phyloP scores from a whole-genome alignment of 2,113 vertebrate species.

The Gila orcuttii region DNA sequence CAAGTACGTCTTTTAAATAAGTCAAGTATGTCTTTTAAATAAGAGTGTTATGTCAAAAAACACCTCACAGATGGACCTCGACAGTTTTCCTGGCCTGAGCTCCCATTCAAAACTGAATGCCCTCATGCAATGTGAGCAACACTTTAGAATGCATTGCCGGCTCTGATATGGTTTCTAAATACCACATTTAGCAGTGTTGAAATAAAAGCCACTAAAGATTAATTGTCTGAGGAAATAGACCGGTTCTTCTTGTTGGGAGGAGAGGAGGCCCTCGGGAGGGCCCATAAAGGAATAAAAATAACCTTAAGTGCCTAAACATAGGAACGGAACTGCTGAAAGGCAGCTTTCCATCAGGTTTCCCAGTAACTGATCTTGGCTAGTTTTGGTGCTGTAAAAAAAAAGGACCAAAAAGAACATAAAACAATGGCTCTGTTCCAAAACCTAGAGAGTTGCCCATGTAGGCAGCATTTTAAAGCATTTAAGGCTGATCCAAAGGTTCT shows the following conservation, averaged over 20 bases:
- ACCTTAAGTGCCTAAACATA: constrained; percentile 35
- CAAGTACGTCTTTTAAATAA: constrained; percentile 13
- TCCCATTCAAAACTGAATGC: background rate
- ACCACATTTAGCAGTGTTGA: constrained; percentile 38
- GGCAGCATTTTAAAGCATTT: constrained; percentile 20
- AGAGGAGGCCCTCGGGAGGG: constrained; percentile 51
- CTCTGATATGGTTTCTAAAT: constrained; percentile 16
- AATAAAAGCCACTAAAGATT: constrained; percentile 60
- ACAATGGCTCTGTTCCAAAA: constrained; percentile 16
- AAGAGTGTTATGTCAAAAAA: background rate
- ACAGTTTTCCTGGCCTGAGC: background rate
- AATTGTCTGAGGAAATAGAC: constrained; percentile 54
- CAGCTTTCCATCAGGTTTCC: background rate
- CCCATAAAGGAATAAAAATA: constrained; percentile 68
- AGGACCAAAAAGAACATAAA: background rate
- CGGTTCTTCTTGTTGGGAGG: constrained; percentile 55
- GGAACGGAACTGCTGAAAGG: constrained; percentile 68
- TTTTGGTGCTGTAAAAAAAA: constrained; percentile 56
- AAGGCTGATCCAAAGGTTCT: background rate
- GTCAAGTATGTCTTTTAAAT: constrained; percentile 1
- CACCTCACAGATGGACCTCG: background rate
- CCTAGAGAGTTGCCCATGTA: background rate
- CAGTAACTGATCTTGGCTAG: constrained; percentile 42
- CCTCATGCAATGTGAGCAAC: constrained; percentile 18
- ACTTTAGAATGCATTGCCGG: constrained; percentile 1